Base-by-base conservation (phyloP, 1,140 invertebrate genomes). In the Acyrthosiphon pisum region DNA sequence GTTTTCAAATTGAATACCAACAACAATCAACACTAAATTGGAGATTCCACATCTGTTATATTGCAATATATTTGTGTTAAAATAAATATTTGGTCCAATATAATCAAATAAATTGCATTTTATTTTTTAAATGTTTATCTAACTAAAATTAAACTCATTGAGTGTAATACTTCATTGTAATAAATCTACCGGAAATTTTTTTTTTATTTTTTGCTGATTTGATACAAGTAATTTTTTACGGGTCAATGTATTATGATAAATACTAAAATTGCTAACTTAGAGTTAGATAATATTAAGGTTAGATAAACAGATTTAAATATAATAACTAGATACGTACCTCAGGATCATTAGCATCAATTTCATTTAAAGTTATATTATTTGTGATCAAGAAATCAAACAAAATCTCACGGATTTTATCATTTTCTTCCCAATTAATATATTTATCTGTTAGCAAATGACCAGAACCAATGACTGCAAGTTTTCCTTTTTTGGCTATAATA, bases 401-500 rank as follows among this genome's bases (percentile, higher is more conserved):
- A 94, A 99, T 96, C 95, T 99, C 98, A 94, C 98, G 96, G 41
- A 99, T 96, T 94, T 97, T 97, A 94, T 97, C 97, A 95, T 99
- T 99, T 94, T 98, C 98, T 95, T 99, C 99, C 95, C 98, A 98
- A 93, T 99, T 98, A 94, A 99, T 96, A 95, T 99, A 99, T 94
- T 97, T 96, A 94, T 98, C 97, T 1, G 97, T 96, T 94, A 98
- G 97, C 94, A 98, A 96, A 95, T 97, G 96, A 0, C 97, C 97
- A 0, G 97, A 98, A n/a, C 98, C 98, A 93, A 98, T 95, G 6
- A 98, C 97, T 83, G 97, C 96, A 18, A 98, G 95, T 95, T 97
- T 97, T 23, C 97, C 97, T 95, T 94, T 93, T 44, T 94, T 94
- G 46, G 94, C 94, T 88, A 37, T 48, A 84, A 90, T 60, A 50